These are phyloP conservation scores for Lampropteryx suffumata DNA, from an alignment of 2,888 invertebrate genomes.

Conservation along the genomic window DNA sequence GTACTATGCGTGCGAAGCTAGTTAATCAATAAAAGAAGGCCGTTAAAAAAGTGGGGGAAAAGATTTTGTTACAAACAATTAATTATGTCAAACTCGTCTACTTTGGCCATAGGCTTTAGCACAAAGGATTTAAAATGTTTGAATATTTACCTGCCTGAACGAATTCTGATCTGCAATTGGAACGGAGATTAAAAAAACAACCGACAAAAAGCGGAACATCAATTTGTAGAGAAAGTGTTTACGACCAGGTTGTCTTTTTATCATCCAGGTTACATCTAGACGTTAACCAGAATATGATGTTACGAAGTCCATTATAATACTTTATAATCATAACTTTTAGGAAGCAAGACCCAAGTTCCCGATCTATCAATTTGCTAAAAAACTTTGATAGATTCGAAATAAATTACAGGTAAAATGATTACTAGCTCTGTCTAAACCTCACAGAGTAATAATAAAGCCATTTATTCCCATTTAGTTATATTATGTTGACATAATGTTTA, in stretches of 20 bases:
- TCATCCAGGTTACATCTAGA: background rate
- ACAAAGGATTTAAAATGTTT: background rate
- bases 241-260: slow-evolving; percentile 12
- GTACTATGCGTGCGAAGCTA: too few relatives aligned
- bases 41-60: too few relatives aligned
- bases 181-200: too few relatives aligned
- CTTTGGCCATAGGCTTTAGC: background rate
- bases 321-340: background rate
- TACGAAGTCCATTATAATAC: background rate
- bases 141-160: slow-evolving; percentile 7
- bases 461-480: slow-evolving; percentile 6
- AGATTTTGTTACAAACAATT: too few relatives aligned
- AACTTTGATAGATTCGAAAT: slow-evolving; percentile 8
- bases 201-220: slow-evolving; percentile 20
- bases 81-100: too few relatives aligned
- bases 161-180: slow-evolving; percentile 1
- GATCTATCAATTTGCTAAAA: slow-evolving; percentile 7
- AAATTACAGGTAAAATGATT: slow-evolving; percentile 1
- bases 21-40: too few relatives aligned
- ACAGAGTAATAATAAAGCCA: too few relatives aligned
- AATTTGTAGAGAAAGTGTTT: slow-evolving; percentile 26
- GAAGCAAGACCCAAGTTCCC: background rate
- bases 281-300: background rate
- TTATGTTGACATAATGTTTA: too few relatives aligned
- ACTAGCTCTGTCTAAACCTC: too few relatives aligned